Evolutionary conservation across 2,888 invertebrate genomes (phyloP), one percentile per base, ranked within the genome.

Genomic region (Eulithis testata): DNA sequence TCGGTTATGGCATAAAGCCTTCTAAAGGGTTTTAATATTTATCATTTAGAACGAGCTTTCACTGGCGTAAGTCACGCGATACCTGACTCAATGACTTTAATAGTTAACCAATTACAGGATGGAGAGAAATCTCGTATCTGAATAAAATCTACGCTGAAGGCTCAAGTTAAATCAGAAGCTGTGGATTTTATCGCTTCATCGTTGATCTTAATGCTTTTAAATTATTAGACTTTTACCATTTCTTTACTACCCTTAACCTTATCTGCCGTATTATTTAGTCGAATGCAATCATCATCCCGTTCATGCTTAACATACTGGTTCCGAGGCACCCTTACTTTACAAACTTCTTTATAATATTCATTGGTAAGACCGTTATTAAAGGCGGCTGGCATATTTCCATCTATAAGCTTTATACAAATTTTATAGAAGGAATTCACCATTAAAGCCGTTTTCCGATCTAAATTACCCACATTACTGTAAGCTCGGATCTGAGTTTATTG

Each of bases 61-160:
- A 86, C 87, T 82, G 76, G 76, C 75, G 75, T 82, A 80, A 85
- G 86, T 88, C 89, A 89, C 89, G 89, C 86, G 77, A 87, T 73
- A 79, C 69, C 76, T 68, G 69, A 68, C 64, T 67, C 75, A 74
- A 78, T 82, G 78, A 77, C 77, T 80, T 77, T 78, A 73, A 75
- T 76, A 73, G 76, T 73, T 78, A 72, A 74, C 73, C 73, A 73
- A 76, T 77, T 63, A 63, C 68, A 76, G 75, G 73, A 73, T 71
- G 69, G 65, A 57, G 63, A 66, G 69, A 76, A 77, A 79, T 76
- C 68, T 70, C 64, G 56, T 65, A 45, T 59, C 49, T 43, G 49
- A 60, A 57, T 65, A 45, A 62, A 60, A 54, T 37, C 21, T 54
- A 47, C 11, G 50, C 55, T 53, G 61, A 61, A 61, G 11, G 43